These are phyloP conservation scores for Perizoma flavofasciatum DNA, from an alignment of 2,888 invertebrate genomes.

Conservation along the genomic window DNA sequence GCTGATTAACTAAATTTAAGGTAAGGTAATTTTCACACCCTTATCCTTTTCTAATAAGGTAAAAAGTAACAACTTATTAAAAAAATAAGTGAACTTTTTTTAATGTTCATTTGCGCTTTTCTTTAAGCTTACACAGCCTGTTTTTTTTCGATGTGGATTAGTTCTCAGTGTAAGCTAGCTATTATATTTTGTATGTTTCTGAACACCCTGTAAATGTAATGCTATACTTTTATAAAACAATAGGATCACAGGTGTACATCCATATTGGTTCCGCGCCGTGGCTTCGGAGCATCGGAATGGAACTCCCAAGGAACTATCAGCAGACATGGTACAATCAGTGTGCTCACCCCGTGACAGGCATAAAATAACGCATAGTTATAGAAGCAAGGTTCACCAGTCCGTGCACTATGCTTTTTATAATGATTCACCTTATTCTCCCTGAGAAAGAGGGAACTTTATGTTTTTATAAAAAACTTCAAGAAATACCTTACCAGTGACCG, in stretches of 20 bases:
- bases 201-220: background rate
- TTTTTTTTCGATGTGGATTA: no score
- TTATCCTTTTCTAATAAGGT: no score
- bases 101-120: no score
- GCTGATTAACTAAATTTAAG: no score
- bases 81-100: no score
- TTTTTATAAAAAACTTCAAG: conserved; percentile 26
- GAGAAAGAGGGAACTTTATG: background rate
- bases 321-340: conserved; percentile 50
- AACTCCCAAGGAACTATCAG: conserved; percentile 37
- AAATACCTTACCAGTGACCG: conserved; percentile 48
- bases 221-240: conserved; percentile 18
- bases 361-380: background rate
- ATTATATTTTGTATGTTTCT: no score
- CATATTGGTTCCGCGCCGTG: conserved; percentile 32
- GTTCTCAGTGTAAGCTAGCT: no score
- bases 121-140: no score
- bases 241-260: conserved; percentile 31
- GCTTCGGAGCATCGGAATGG: conserved; percentile 37
- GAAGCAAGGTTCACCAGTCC: conserved; percentile 4
- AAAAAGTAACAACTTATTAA: no score
- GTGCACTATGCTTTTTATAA: conserved; percentile 57
- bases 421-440: conserved; percentile 3
- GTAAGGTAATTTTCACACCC: no score
- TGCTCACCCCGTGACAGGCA: conserved; percentile 56